These are phyloP conservation scores for Acanthaster planci DNA, from an alignment of 35 echinoderm and acorn worm genomes.

Conservation along the genomic window DNA sequence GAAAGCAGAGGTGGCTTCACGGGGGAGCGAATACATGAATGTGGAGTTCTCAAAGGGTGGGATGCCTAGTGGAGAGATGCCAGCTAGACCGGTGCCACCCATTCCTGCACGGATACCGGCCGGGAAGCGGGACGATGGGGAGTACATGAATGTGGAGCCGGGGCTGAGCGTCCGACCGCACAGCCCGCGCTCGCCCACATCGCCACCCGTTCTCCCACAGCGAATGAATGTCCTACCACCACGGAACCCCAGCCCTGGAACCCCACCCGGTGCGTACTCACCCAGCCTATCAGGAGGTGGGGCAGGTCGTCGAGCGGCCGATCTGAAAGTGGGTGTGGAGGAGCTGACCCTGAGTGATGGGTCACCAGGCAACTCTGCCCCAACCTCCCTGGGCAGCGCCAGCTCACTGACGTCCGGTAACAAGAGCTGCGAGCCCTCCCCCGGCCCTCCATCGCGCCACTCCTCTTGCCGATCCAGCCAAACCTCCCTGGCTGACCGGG, in stretches of 20 bases:
- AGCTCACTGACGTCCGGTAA: slow-evolving; percentile 15
- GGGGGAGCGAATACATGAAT: slow-evolving; percentile 52
- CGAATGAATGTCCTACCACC: background rate
- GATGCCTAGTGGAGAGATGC: background rate
- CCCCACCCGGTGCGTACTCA: slow-evolving; percentile 18
- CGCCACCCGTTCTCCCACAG: background rate
- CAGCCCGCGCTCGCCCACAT: slow-evolving; percentile 39
- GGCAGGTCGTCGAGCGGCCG: slow-evolving; percentile 13
- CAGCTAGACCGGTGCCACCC: background rate
- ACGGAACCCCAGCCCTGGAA: slow-evolving; percentile 6
- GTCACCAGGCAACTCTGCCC: background rate
- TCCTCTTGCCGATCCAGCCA: slow-evolving; percentile 37
- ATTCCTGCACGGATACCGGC: background rate
- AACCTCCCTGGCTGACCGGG: slow-evolving; percentile 53
- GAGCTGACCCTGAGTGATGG: background rate
- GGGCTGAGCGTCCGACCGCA: slow-evolving; percentile 18
- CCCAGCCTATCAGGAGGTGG: background rate
- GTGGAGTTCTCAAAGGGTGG: slow-evolving; percentile 40
- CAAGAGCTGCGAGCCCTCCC: slow-evolving; percentile 39
- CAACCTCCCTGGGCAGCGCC: slow-evolving; percentile 21
- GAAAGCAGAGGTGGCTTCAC: background rate
- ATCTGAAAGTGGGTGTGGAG: background rate
- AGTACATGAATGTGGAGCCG: slow-evolving; percentile 79
- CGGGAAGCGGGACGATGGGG: slow-evolving; percentile 34
- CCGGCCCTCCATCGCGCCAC: slow-evolving; percentile 37